phyloP scores from a whole-genome alignment of 2,113 vertebrate genomes.

The Cyanoramphus novaezelandiae region DNA sequence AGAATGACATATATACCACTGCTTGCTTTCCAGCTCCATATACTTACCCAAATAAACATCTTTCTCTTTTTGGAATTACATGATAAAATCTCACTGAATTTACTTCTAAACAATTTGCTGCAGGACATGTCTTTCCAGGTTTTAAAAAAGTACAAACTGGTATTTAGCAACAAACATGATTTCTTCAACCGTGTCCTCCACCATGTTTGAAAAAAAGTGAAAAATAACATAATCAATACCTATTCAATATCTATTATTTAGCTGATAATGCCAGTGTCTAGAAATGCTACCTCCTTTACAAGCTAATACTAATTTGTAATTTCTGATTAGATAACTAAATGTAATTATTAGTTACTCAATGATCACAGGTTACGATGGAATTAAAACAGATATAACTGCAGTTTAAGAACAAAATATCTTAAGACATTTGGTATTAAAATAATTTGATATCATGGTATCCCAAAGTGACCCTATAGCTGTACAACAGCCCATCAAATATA shows the following conservation, averaged over 20 bases:
- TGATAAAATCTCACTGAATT: not conserved
- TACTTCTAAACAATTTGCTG: not conserved
- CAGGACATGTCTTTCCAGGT: not conserved
- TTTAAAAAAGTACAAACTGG: not conserved
- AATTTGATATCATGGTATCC: not conserved
- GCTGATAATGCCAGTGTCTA: not conserved
- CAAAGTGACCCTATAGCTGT: not conserved
- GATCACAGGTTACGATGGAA: not conserved
- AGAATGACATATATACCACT: not conserved
- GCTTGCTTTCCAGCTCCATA: not conserved
- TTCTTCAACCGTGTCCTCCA: not conserved
- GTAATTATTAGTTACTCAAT: constrained; percentile 6
- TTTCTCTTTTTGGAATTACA: not conserved
- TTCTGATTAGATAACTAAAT: not conserved
- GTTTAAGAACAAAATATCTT: not conserved
- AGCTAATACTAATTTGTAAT: not conserved
- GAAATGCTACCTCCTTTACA: not conserved
- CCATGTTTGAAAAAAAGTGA: not conserved
- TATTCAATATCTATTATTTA: not conserved
- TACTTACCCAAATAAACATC: not conserved
- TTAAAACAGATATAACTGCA: not conserved
- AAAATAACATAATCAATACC: not conserved
- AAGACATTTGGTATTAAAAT: not conserved
- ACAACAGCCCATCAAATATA: not conserved
- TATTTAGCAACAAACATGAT: not conserved